phyloP scores from a whole-genome alignment of 2,797 vertebrate genomes.

The Pitangus sulphuratus region DNA sequence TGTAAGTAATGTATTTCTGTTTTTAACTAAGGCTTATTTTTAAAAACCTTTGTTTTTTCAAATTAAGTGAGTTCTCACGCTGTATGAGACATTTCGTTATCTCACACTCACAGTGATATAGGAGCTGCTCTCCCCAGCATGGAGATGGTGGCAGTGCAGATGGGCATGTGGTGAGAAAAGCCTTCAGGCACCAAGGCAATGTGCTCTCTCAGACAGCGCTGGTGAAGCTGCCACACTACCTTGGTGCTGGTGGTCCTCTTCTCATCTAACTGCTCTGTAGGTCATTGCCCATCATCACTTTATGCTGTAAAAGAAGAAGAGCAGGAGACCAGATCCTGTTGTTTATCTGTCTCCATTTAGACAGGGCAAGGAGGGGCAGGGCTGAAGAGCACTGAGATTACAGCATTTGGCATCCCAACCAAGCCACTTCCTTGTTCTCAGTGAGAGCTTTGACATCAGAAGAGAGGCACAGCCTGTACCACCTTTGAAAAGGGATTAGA shows the following conservation, averaged over 20 bases:
- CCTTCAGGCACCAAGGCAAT: rapidly evolving
- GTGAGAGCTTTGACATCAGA: background rate
- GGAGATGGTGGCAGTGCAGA: rapidly evolving
- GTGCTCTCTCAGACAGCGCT: background rate
- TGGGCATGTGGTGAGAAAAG: rapidly evolving
- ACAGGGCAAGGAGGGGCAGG: background rate
- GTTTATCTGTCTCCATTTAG: background rate
- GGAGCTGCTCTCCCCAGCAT: background rate
- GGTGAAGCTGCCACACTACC: background rate
- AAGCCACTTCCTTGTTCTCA: background rate
- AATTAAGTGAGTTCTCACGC: background rate
- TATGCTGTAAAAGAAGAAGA: background rate
- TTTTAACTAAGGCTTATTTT: slow-evolving; percentile 6
- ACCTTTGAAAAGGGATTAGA: slow-evolving; percentile 23
- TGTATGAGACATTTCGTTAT: background rate
- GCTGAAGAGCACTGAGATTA: background rate
- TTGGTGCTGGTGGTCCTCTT: background rate
- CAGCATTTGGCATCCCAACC: background rate
- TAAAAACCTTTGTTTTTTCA: background rate
- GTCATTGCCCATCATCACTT: background rate
- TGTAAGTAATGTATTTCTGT: background rate
- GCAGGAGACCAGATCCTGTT: background rate
- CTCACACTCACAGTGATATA: background rate
- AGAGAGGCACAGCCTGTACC: background rate
- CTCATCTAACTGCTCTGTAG: background rate